Conservation (phyloP, 2,888 invertebrate genomes). For the Platerodrilus igneus region DNA sequence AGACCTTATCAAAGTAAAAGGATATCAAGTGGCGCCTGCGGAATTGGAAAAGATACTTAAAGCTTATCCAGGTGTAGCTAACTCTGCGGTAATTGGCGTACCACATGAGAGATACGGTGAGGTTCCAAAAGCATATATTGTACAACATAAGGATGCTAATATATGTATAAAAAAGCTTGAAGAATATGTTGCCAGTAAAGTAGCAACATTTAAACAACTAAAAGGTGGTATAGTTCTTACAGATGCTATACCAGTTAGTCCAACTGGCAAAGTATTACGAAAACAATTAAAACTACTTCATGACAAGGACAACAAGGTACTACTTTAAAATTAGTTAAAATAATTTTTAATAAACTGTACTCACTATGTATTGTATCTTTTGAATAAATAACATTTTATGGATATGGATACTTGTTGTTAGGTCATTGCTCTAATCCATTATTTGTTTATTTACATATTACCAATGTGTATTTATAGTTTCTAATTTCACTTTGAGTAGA, state of each 20-base stretch:
- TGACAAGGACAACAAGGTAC: no score
- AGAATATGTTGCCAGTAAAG: slow-evolving; percentile 59
- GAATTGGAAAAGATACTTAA: slow-evolving; percentile 72
- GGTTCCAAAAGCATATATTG: slow-evolving; percentile 67
- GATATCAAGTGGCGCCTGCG: slow-evolving; percentile 76
- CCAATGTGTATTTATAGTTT: no score
- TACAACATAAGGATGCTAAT: slow-evolving; percentile 47
- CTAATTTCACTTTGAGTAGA: no score
- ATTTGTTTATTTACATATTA: no score
- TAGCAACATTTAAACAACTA: slow-evolving; percentile 71
- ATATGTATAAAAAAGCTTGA: slow-evolving; percentile 54
- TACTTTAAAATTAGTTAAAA: no score
- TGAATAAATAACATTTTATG: no score
- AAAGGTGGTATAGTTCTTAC: slow-evolving; percentile 61
- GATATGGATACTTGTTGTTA: no score
- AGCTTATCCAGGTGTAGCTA: slow-evolving; percentile 65
- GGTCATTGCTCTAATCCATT: no score
- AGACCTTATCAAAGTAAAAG: slow-evolving; percentile 73
- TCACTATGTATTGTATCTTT: no score
- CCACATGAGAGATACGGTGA: slow-evolving; percentile 65
- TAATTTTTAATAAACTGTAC: no score
- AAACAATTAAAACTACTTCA: slow-evolving; percentile 8
- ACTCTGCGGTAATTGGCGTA: slow-evolving; percentile 77
- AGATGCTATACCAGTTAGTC: slow-evolving; percentile 66
- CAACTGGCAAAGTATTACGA: slow-evolving; percentile 73